Base-by-base conservation (phyloP, 2,888 invertebrate species). In the Terebella lapidaria region DNA sequence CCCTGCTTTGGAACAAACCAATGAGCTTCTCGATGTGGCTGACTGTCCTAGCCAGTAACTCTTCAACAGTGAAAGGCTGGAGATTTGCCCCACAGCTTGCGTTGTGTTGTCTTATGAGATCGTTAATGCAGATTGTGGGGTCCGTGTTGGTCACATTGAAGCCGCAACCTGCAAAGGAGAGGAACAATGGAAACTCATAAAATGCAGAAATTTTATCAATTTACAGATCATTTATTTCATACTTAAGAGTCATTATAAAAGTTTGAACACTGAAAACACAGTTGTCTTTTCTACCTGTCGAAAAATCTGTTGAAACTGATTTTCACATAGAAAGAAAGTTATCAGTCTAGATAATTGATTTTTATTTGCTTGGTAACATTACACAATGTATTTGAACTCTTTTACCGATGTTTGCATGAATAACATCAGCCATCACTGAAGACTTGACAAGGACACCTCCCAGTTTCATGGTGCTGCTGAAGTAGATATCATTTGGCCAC, bases 401-500 rank as follows among this genome's bases (percentile, higher is more conserved):
- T 63, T 27, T 47, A 79, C 79, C 80, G 27, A 79, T 72, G 45
- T 73, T 69, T 25, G 73, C 72, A 69, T 78, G 73, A 20, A 79
- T 60, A 1, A 59, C 59, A 26, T 70, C 63, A 49, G 67, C 68
- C 67, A 75, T 67, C 18, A 74, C 64, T 1, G 78, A 74, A 2
- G 78, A 76, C 47, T 86, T 87, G 1, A 92, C 88, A n/a, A 92
- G 81, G 29, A 93, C 84, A 28, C 97, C 96, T 47, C 96, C 96
- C 65, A 97, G 86, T 84, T 97, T 97, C 25, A 87, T 84, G 20
- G 85, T 84, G 28, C 87, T 86, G 56, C 90, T 88, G 61, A 86
- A 82, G 80, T 95, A 96, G 63, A 97, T 87, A 81, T 97, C 97
- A 80, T 97, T 97, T 15, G 97, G 97, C 97, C 97, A 97, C 82